Percentiles rank a stretch among this genome's conserved stretches.
Evolutionary conservation across 1,140 invertebrate species (phyloP).

Genomic region (Pollicipes pollicipes): DNA sequence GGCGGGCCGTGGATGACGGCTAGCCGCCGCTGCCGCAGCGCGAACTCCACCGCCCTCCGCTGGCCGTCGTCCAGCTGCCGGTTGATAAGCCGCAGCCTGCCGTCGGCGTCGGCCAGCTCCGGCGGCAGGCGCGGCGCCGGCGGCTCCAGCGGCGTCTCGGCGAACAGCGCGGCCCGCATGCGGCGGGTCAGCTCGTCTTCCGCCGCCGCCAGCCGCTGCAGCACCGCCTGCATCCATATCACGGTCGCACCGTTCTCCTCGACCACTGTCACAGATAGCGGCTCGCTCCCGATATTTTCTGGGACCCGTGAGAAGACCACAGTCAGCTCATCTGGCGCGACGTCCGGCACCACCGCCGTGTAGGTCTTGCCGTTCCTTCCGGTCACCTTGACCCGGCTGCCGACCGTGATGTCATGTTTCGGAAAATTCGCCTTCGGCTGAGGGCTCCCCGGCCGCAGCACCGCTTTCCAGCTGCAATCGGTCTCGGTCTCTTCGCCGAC

Average conservation of each 20-base stretch:
- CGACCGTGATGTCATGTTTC: too few species aligned
- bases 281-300: neutral
- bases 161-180: neutral
- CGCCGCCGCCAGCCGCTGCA: neutral
- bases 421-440: too few species aligned
- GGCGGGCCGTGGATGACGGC: constrained; percentile 36
- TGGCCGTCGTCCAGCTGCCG: constrained; percentile 50
- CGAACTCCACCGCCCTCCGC: constrained; percentile 36
- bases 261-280: too few species aligned
- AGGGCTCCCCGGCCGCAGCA: neutral
- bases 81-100: constrained; percentile 77
- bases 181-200: too few species aligned
- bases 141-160: neutral
- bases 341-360: too few species aligned
- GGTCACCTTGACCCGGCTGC: too few species aligned
- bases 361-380: too few species aligned
- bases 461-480: neutral
- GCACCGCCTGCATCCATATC: neutral
- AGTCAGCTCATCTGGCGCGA: too few species aligned
- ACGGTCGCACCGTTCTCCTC: too few species aligned
- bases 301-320: too few species aligned
- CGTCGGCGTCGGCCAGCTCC: constrained; percentile 63
- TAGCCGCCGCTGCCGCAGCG: constrained; percentile 32
- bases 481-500: neutral
- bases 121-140: constrained; percentile 43